phyloP scores from a whole-genome alignment of 2,888 invertebrate genomes.

The Criorhina ranunculi region DNA sequence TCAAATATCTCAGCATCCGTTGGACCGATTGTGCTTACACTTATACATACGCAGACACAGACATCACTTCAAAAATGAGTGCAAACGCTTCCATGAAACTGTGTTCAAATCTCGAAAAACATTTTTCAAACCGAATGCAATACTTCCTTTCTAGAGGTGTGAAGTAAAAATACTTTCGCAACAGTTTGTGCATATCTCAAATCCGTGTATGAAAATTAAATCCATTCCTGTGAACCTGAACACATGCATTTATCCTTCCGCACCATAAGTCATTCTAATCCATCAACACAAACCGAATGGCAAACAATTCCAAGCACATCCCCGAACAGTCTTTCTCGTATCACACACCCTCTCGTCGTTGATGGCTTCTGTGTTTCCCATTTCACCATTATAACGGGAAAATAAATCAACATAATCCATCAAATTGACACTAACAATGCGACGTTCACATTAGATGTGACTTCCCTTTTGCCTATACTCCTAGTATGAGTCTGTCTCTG shows the following conservation, averaged over 20 bases:
- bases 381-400: conserved; percentile 57
- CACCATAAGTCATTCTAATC: conserved; percentile 65
- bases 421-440: conserved; percentile 75
- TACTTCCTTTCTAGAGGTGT: no score
- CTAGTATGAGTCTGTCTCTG: not conserved
- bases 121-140: no score
- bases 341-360: not conserved
- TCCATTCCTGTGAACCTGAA: conserved; percentile 42
- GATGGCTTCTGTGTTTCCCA: conserved; percentile 26
- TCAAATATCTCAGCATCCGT: no score
- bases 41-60: no score
- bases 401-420: conserved; percentile 73
- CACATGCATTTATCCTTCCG: conserved; percentile 58
- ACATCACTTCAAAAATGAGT: no score
- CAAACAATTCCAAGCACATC: conserved; percentile 21
- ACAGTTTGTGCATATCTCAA: conserved; percentile 9
- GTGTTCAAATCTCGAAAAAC: no score
- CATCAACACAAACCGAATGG: conserved; percentile 43
- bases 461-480: conserved; percentile 30
- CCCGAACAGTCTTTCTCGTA: not conserved
- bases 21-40: no score
- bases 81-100: no score
- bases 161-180: not conserved
- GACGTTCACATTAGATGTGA: conserved; percentile 22
- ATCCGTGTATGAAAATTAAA: conserved; percentile 16